These are phyloP conservation scores for Rhinolophus ferrumequinum DNA, from an alignment of 2,113 vertebrate genomes.

Conservation along the genomic window DNA sequence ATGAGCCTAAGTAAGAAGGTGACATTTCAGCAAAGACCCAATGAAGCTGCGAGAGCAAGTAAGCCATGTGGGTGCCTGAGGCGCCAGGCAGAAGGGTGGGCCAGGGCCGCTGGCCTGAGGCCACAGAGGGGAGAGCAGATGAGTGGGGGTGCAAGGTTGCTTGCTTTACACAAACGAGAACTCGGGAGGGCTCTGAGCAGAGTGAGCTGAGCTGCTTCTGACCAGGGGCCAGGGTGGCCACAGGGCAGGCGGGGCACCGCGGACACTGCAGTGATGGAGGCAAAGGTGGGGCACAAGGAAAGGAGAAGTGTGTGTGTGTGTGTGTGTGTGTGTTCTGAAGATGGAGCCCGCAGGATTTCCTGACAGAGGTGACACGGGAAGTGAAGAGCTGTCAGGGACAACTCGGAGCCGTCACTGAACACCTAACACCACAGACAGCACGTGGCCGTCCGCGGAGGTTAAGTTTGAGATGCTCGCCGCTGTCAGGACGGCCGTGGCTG, in stretches of 20 bases:
- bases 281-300: background rate
- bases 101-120: background rate
- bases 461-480: background rate
- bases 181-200: background rate
- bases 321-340: background rate
- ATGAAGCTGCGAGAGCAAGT: background rate
- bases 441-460: background rate
- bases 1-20: background rate
- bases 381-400: background rate
- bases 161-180: background rate
- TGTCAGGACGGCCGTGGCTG: background rate
- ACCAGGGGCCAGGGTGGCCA: background rate
- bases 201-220: background rate
- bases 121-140: no score
- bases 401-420: background rate
- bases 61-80: background rate
- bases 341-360: background rate
- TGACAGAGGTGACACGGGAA: background rate
- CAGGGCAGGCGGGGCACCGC: no score
- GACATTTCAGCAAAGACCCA: background rate
- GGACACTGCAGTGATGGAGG: background rate
- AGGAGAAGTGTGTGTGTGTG: background rate
- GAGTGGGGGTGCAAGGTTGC: accelerated
- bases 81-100: background rate
- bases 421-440: background rate